These are phyloP conservation scores for Dryomyza anilis DNA, from an alignment of 2,888 invertebrate species.

Conservation along the genomic window DNA sequence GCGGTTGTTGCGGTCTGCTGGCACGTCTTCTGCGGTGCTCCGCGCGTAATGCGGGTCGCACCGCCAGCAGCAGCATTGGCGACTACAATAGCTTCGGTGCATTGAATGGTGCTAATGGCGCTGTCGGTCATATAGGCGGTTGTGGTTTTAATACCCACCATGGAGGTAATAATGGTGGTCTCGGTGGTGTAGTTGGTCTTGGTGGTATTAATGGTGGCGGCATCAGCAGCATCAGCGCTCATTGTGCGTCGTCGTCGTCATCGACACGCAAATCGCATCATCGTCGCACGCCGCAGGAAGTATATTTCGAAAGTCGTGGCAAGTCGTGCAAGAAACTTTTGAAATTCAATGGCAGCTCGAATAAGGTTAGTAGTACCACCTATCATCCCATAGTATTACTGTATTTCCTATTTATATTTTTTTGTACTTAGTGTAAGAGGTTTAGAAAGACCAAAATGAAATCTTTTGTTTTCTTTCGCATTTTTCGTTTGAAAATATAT, in stretches of 20 bases:
- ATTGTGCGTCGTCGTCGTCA: slow-evolving; percentile 5
- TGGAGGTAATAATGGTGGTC: slow-evolving; percentile 17
- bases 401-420: neutral
- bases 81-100: slow-evolving; percentile 38
- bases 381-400: neutral
- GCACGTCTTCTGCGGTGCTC: slow-evolving; percentile 47
- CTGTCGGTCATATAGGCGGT: slow-evolving; percentile 17
- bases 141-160: no score
- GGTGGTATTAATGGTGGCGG: no score
- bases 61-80: slow-evolving; percentile 48
- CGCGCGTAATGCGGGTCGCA: slow-evolving; percentile 38
- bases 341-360: slow-evolving; percentile 80
- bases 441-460: no score
- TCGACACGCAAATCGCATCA: slow-evolving; percentile 40
- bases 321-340: slow-evolving; percentile 83
- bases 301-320: slow-evolving; percentile 78
- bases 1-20: slow-evolving; percentile 52
- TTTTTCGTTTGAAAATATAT: no score
- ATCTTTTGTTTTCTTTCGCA: no score
- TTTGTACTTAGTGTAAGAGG: neutral
- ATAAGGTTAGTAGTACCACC: slow-evolving; percentile 67
- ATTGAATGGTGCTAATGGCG: slow-evolving; percentile 27
- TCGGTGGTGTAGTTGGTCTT: no score
- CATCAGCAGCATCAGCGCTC: slow-evolving; percentile 22
- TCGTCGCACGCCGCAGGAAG: slow-evolving; percentile 65